Conservation (phyloP, 2,888 invertebrate genomes). For the Sepiola atlantica region DNA sequence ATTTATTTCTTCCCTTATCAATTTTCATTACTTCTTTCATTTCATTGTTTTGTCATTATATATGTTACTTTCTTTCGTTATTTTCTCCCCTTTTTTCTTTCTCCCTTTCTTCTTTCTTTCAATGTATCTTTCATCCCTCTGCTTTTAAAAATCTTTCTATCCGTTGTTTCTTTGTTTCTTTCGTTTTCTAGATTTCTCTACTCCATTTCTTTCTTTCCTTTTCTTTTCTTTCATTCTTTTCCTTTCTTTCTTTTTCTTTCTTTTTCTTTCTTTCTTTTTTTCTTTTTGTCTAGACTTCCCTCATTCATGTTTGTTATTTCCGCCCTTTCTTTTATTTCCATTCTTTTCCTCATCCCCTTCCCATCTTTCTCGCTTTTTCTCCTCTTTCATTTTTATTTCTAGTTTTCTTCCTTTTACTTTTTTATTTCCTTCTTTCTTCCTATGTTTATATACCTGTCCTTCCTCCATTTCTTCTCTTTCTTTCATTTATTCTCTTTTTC, state of each 20-base stretch:
- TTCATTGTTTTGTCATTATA: too few relatives aligned
- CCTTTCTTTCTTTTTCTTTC: not conserved
- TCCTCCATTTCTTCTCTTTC: too few relatives aligned
- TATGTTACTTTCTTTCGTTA: not conserved
- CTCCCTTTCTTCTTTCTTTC: not conserved
- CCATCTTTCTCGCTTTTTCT: too few relatives aligned
- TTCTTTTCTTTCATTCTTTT: not conserved
- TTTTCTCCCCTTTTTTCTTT: not conserved
- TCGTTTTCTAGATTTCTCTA: not conserved
- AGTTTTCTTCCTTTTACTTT: too few relatives aligned
- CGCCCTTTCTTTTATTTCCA: too few relatives aligned
- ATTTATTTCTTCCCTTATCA: not conserved
- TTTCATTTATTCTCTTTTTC: not conserved
- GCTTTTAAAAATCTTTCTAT: fast-evolving
- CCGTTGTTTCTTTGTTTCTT: not conserved
- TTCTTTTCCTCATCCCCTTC: too few relatives aligned
- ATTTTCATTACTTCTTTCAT: too few relatives aligned
- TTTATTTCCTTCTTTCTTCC: not conserved
- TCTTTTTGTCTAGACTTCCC: not conserved
- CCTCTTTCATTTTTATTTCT: too few relatives aligned
- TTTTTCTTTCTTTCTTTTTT: not conserved
- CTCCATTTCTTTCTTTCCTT: not conserved
- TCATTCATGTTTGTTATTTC: too few relatives aligned
- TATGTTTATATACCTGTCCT: not conserved
- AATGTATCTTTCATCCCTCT: not conserved